These are phyloP conservation scores for Lasiurus cinereus DNA, from an alignment of 2,113 vertebrate genomes.

Conservation along the genomic window DNA sequence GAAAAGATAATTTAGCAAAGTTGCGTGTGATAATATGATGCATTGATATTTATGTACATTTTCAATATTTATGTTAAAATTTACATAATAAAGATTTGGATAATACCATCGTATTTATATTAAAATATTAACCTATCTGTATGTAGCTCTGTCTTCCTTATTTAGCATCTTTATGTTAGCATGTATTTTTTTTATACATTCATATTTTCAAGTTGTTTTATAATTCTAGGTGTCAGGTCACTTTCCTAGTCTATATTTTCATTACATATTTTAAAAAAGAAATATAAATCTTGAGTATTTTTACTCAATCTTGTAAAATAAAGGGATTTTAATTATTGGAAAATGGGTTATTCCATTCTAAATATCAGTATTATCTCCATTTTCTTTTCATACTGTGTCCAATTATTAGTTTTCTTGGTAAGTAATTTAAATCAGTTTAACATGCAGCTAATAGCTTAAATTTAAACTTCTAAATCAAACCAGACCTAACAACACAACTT, in stretches of 20 bases:
- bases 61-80: neutral
- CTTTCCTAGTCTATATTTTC: neutral
- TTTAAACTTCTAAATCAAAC: neutral
- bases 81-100: neutral
- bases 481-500: neutral
- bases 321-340: neutral
- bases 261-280: neutral
- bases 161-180: neutral
- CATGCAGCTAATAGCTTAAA: neutral
- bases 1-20: neutral
- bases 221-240: neutral
- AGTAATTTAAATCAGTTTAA: neutral
- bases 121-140: neutral
- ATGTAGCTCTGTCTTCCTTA: neutral
- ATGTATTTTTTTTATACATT: neutral
- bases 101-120: neutral
- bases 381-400: neutral
- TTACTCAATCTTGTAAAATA: neutral
- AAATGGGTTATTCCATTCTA: neutral
- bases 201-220: neutral
- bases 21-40: neutral
- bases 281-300: neutral
- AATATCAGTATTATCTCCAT: neutral
- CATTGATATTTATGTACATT: neutral
- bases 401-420: neutral